Conservation (phyloP, 1,140 invertebrate species). For the Tigriopus japonicus region DNA sequence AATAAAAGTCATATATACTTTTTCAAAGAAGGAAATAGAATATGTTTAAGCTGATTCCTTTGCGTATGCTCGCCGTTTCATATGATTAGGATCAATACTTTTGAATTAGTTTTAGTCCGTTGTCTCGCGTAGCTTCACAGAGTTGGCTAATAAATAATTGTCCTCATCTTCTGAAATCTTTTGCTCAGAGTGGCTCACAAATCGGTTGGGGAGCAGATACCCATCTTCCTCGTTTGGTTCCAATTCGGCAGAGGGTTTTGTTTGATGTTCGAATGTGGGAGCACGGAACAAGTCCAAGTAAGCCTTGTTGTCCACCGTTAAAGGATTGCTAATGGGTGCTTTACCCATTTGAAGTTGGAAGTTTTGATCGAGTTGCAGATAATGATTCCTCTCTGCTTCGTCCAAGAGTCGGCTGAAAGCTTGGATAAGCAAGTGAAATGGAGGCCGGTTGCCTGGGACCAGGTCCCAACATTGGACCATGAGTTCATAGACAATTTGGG, state of each 20-base stretch:
- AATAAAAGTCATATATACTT: no score
- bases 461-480: not conserved
- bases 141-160: no score
- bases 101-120: no score
- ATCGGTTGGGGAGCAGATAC: no score
- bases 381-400: not conserved
- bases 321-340: not conserved
- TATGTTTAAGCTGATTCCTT: no score
- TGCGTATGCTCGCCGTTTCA: no score
- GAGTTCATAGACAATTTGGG: not conserved
- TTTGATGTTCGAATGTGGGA: not conserved
- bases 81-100: no score
- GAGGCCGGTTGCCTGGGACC: not conserved
- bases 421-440: not conserved
- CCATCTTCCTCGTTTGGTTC: no score
- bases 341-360: not conserved
- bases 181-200: no score
- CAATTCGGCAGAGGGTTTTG: not conserved
- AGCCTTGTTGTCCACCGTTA: not conserved
- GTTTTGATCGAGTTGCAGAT: not conserved
- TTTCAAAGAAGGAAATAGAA: no score
- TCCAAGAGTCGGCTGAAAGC: not conserved
- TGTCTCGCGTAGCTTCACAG: no score
- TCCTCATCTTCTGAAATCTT: no score
- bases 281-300: not conserved